Evolutionary conservation across 2,797 vertebrate species (phyloP).

Genomic region (Coendou prehensilis): DNA sequence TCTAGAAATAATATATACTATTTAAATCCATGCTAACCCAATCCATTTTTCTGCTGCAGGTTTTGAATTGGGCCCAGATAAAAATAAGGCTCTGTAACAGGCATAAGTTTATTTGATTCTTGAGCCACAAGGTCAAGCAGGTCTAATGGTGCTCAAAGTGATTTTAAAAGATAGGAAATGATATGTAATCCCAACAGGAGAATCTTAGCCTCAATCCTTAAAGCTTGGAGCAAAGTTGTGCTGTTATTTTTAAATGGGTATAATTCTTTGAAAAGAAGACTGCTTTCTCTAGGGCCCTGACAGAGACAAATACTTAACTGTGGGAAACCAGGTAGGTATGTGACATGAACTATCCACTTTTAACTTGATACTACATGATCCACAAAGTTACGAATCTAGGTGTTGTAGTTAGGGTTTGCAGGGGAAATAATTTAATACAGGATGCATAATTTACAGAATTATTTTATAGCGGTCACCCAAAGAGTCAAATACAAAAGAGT

Average conservation of each 20-base stretch:
- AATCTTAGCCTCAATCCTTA: neutral
- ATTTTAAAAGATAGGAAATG: neutral
- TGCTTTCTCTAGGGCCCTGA: neutral
- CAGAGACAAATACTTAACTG: neutral
- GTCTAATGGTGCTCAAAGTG: neutral
- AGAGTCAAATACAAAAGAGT: too few relatives aligned
- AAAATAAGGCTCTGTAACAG: neutral
- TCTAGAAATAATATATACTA: neutral
- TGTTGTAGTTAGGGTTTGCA: too few relatives aligned
- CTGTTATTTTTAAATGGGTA: neutral
- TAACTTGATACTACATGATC: neutral
- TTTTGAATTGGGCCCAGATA: neutral
- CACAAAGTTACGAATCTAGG: neutral
- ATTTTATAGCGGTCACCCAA: too few relatives aligned
- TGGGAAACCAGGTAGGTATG: neutral
- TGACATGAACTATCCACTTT: neutral
- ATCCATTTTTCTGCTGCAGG: neutral
- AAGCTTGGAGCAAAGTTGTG: neutral
- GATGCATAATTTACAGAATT: too few relatives aligned
- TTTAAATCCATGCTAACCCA: neutral
- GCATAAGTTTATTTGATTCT: neutral
- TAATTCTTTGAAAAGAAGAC: conserved; percentile 23
- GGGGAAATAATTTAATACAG: too few relatives aligned
- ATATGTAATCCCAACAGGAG: neutral
- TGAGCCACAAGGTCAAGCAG: neutral